Evolutionary conservation across 2,888 invertebrate species (phyloP).

Genomic region (Hemithea aestivaria): DNA sequence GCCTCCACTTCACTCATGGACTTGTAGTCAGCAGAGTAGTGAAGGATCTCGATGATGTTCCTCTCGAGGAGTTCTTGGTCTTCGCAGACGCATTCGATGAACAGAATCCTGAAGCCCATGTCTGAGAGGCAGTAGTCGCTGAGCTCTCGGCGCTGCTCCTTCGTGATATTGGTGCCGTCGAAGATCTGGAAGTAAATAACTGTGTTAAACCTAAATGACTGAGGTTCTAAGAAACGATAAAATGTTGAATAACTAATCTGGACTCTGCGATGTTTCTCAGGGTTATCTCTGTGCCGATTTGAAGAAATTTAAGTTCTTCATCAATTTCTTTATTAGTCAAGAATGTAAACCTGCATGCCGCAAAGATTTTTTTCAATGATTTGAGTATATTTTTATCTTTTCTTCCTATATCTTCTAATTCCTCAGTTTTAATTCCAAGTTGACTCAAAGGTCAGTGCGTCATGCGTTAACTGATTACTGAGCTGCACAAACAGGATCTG

Average conservation of each 20-base stretch:
- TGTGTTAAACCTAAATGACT: slow-evolving; percentile 2
- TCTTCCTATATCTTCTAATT: no score
- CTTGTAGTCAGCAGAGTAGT: slow-evolving; percentile 92
- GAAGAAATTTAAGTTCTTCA: no score
- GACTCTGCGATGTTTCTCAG: no score
- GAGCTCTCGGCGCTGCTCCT: slow-evolving; percentile 87
- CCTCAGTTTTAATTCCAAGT: slow-evolving; percentile 1
- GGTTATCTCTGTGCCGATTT: no score
- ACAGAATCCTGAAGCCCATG: slow-evolving; percentile 90
- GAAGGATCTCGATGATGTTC: slow-evolving; percentile 85
- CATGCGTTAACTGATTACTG: slow-evolving; percentile 5
- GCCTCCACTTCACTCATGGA: slow-evolving; percentile 88
- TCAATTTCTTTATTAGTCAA: no score
- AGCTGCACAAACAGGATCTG: slow-evolving; percentile 18
- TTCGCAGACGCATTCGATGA: slow-evolving; percentile 95
- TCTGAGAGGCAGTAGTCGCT: slow-evolving; percentile 84
- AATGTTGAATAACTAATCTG: no score
- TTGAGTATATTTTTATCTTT: no score
- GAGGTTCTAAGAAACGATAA: slow-evolving; percentile 2
- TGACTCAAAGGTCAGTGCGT: slow-evolving; percentile 14
- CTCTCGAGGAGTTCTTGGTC: slow-evolving; percentile 78
- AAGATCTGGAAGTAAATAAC: slow-evolving; percentile 83
- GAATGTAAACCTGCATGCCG: no score
- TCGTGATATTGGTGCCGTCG: slow-evolving; percentile 95
- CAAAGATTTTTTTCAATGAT: no score